Conservation (phyloP, 2,113 vertebrate genomes). For the Myiopsitta monachus region DNA sequence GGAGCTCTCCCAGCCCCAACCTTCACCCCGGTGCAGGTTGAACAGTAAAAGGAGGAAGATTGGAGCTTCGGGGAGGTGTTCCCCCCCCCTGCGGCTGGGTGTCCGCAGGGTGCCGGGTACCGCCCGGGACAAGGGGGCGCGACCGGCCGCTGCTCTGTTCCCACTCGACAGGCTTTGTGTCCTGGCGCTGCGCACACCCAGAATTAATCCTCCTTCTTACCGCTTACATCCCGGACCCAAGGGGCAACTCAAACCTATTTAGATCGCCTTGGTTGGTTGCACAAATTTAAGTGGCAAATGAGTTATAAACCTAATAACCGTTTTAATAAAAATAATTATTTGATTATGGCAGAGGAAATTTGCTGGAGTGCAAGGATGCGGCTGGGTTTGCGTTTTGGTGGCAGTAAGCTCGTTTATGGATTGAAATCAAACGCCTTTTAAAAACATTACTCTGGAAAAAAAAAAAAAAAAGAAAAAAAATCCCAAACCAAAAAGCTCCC, state of each 20-base stretch:
- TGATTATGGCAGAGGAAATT: constrained; percentile 57
- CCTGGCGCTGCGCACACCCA: constrained; percentile 73
- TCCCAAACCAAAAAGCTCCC: not conserved
- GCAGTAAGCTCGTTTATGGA: not conserved
- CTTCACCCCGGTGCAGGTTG: not conserved
- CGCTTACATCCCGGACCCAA: constrained; percentile 71
- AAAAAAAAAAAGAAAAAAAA: not conserved
- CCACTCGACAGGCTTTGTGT: constrained; percentile 63
- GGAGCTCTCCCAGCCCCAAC: not conserved
- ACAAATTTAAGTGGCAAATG: constrained; percentile 84
- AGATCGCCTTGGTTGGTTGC: constrained; percentile 81
- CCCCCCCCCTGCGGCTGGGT: not conserved
- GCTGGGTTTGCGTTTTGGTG: not conserved
- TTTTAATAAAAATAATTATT: constrained; percentile 71
- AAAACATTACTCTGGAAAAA: not conserved
- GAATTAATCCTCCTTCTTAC: constrained; percentile 82
- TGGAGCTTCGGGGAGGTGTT: not conserved
- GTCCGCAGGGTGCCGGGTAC: not conserved
- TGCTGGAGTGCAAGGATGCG: constrained; percentile 11
- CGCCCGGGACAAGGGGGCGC: not conserved
- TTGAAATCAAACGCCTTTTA: not conserved
- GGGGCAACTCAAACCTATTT: constrained; percentile 80
- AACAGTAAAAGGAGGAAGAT: fast-evolving
- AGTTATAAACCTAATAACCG: constrained; percentile 83
- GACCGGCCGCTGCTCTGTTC: not conserved